These are phyloP conservation scores for Choristoneura fumiferana DNA, from an alignment of 1,140 invertebrate genomes.

Conservation along the genomic window DNA sequence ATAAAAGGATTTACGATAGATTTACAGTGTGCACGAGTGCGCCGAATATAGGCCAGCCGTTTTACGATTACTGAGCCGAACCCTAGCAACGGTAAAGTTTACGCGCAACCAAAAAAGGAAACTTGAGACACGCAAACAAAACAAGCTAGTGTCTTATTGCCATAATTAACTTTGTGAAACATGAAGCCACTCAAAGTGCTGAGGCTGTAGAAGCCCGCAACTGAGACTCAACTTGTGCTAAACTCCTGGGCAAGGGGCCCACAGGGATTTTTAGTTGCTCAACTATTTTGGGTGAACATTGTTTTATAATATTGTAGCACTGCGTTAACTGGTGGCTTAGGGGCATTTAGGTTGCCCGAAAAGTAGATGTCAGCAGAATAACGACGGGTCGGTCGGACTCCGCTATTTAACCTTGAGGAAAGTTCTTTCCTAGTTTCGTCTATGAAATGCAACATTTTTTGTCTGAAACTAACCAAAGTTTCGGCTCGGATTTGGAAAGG, in stretches of 20 bases:
- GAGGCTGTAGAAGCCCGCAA: neutral
- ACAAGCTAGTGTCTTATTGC: constrained; percentile 2
- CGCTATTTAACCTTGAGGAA: no score
- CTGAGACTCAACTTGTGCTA: neutral
- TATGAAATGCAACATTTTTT: no score
- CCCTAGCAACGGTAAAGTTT: constrained; percentile 6
- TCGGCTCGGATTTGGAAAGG: no score
- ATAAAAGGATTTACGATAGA: constrained; percentile 12
- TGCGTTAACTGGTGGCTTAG: neutral
- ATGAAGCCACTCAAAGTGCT: constrained; percentile 8
- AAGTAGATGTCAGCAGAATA: neutral
- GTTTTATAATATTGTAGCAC: constrained; percentile 4
- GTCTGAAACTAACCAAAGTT: no score
- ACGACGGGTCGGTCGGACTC: no score
- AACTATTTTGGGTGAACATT: constrained; percentile 11
- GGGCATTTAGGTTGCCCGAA: neutral
- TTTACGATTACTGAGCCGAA: neutral
- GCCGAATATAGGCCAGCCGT: neutral
- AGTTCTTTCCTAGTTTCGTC: no score
- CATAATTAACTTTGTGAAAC: constrained; percentile 9
- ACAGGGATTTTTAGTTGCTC: constrained; percentile 5
- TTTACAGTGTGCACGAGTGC: neutral
- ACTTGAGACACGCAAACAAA: constrained; percentile 2
- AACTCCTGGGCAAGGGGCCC: constrained; percentile 3
- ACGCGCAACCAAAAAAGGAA: neutral